These are phyloP conservation scores for Phrynocephalus versicolor DNA, from an alignment of 2,113 vertebrate species.

Conservation along the genomic window DNA sequence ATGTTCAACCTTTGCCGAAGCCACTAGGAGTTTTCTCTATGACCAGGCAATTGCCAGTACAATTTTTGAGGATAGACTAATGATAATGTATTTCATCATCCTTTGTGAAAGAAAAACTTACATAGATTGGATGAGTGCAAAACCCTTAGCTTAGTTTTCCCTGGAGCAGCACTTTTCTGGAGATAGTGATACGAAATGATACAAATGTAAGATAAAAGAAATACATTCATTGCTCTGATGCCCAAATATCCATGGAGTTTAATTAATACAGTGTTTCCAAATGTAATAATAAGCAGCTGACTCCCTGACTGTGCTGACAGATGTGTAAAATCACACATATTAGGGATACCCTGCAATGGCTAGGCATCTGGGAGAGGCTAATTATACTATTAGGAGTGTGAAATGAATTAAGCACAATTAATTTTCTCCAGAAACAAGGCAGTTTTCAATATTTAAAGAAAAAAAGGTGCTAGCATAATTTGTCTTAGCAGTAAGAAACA, in stretches of 20 bases:
- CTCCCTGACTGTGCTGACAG: constrained; percentile 2
- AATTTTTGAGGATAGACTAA: no score
- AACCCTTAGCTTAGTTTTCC: no score
- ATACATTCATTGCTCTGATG: background rate
- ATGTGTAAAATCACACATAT: constrained; percentile 31
- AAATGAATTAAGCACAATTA: constrained; percentile 21
- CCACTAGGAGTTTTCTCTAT: no score
- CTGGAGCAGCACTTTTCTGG: no score
- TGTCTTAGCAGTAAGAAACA: background rate
- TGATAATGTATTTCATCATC: no score
- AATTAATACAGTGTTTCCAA: constrained; percentile 16
- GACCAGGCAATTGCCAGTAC: no score
- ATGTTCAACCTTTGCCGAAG: no score
- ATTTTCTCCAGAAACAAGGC: constrained; percentile 5
- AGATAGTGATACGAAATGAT: background rate
- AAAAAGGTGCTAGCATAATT: background rate
- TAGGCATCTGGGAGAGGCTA: constrained; percentile 9
- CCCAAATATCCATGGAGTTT: background rate
- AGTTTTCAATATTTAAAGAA: background rate
- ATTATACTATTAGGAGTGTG: constrained; percentile 16
- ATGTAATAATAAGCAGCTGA: constrained; percentile 9
- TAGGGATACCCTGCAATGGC: background rate
- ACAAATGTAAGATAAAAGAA: background rate
- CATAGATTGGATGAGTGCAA: no score
- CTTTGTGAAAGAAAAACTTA: no score